Percentiles rank a stretch among this genome's conserved stretches.
phyloP scores from a whole-genome alignment of 2,113 vertebrate species.

The Orientallactaga bullata region DNA sequence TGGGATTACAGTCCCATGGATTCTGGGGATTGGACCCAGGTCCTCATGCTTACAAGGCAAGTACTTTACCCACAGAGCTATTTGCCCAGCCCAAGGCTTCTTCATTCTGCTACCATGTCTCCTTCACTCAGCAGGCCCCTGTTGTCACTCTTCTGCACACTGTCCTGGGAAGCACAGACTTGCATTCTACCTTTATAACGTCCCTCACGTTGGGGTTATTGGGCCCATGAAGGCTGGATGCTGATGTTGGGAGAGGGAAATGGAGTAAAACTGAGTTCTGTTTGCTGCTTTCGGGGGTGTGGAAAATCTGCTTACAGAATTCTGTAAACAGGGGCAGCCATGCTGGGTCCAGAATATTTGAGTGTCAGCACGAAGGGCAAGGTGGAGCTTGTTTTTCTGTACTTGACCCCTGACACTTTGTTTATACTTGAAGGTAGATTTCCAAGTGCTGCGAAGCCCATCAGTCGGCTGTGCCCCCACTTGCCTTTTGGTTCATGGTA shows the following conservation, averaged over 20 bases:
- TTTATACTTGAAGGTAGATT: background rate
- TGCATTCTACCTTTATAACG: rapidly evolving
- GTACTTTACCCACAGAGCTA: no score
- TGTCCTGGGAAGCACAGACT: background rate
- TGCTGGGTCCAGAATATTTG: background rate
- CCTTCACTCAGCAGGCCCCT: background rate
- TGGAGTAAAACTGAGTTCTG: background rate
- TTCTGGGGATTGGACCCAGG: no score
- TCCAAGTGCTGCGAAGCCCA: background rate
- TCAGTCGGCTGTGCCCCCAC: background rate
- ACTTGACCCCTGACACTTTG: background rate
- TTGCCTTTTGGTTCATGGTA: background rate
- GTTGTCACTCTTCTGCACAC: rapidly evolving
- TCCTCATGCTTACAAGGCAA: no score
- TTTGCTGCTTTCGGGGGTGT: background rate
- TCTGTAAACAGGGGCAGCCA: background rate
- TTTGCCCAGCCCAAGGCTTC: background rate
- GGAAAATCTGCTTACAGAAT: background rate
- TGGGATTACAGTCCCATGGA: no score
- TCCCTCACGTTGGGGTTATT: rapidly evolving
- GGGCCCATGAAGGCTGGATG: background rate
- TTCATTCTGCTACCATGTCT: background rate
- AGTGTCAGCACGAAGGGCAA: background rate
- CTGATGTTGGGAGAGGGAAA: background rate
- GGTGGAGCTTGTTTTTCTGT: background rate